Evolutionary conservation across 37 sponge, comb jelly and placozoan species (phyloP).

Genomic region (Geodia barretti): DNA sequence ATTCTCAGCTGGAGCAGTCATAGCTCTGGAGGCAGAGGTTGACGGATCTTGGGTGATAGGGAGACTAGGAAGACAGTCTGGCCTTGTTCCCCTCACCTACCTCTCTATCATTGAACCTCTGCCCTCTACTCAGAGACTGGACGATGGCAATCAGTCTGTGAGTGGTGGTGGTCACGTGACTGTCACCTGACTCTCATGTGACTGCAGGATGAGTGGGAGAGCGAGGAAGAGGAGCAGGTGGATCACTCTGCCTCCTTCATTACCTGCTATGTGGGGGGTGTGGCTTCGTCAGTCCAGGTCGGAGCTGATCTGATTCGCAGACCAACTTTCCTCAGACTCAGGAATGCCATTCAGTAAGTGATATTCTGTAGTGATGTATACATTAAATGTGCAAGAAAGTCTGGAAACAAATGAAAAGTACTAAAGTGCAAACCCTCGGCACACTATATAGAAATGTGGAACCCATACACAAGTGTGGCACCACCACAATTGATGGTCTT

Average conservation of each 20-base stretch:
- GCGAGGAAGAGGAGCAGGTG: slow-evolving; percentile 33
- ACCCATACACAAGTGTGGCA: too few relatives aligned
- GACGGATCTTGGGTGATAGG: slow-evolving; percentile 39
- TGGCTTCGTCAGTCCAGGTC: not conserved
- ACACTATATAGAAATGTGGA: too few relatives aligned
- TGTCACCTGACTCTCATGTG: not conserved
- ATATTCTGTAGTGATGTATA: not conserved
- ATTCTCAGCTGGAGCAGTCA: slow-evolving; percentile 27
- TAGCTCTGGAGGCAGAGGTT: slow-evolving; percentile 3
- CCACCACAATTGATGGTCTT: too few relatives aligned
- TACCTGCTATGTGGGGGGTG: slow-evolving; percentile 19
- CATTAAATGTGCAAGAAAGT: not conserved
- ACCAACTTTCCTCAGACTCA: not conserved
- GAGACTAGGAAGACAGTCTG: slow-evolving; percentile 34
- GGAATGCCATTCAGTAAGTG: not conserved
- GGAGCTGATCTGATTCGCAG: not conserved
- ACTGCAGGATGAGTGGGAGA: slow-evolving; percentile 51
- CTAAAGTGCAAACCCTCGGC: too few relatives aligned
- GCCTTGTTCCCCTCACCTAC: slow-evolving; percentile 70
- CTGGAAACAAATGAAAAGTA: too few relatives aligned
- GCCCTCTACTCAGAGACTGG: not conserved
- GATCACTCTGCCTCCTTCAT: slow-evolving; percentile 46
- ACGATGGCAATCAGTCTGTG: slow-evolving; percentile 11
- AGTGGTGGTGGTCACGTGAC: not conserved
- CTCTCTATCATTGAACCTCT: slow-evolving; percentile 55